Evolutionary conservation across 92 coral and sea anemone species (phyloP).

Genomic region (Anthopleura xanthogrammica): DNA sequence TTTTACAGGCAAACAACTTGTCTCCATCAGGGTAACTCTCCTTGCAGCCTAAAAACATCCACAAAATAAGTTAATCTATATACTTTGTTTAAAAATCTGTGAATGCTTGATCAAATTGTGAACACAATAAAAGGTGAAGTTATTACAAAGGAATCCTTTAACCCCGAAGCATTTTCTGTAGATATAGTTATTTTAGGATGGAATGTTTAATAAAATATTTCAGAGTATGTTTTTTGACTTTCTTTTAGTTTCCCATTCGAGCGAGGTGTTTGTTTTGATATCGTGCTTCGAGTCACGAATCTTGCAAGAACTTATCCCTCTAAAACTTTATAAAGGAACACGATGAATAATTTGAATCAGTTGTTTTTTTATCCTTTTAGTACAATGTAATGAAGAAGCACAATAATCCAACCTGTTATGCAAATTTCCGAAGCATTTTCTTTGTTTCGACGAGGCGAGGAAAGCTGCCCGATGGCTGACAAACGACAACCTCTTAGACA

Average conservation of each 20-base stretch:
- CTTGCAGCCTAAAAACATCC: constrained; percentile 56
- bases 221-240: not conserved
- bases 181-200: too few species aligned
- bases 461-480: constrained; percentile 65
- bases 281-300: not conserved
- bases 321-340: not conserved
- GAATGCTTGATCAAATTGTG: too few species aligned
- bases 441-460: constrained; percentile 25
- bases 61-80: too few species aligned
- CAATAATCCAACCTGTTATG: constrained; percentile 44
- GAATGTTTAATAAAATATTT: not conserved
- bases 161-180: too few species aligned
- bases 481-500: constrained; percentile 83
- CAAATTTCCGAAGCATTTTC: constrained; percentile 55
- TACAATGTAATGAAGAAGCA: not conserved
- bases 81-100: too few species aligned
- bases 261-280: too few species aligned
- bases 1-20: constrained; percentile 66
- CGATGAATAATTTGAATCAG: not conserved
- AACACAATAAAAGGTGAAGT: too few species aligned
- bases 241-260: too few species aligned
- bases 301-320: not conserved
- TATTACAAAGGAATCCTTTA: too few species aligned
- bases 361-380: not conserved
- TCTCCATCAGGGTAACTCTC: constrained; percentile 65